Base-by-base conservation (phyloP, 1,140 invertebrate species). In the Wasmannia auropunctata region DNA sequence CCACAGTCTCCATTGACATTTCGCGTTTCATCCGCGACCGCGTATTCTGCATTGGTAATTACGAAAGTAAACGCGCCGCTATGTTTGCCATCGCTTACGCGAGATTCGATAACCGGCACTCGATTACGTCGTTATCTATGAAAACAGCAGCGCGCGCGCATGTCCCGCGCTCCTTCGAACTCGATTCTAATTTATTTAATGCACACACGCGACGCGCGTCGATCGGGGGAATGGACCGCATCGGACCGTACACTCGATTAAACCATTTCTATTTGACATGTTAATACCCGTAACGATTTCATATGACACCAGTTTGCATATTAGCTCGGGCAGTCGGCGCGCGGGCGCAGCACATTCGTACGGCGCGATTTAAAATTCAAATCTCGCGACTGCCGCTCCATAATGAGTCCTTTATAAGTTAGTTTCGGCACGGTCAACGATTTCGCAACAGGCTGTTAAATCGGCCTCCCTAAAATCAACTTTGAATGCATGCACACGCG, bases 21-120 rank as follows among this genome's bases (percentile, higher is more conserved):
- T 86, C 76, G 63, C 51, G 88, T 76, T 86, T 83, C 87, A 86
- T 74, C n/a, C 77, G 85, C 72, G 63, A 63, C 79, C 77, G 56
- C 67, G 56, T 56, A 74, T 81, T 81, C 86, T 85, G 77, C 86
- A 90, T 81, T 90, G 74, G 60, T 90, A 90, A 90, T 90, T 90
- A 90, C 75, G 62, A 90, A 90, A 90, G 86, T 90, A 90, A 90
- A 90, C 89, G 85, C 46, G 58, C 77, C 22, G 60, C 34, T 49
- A 22, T 90, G 75, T 90, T 90, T 90, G 81, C 74, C 85, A 83
- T 76, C 86, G 80, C 51, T 90, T 90, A 85, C 80, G 75, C 60
- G 69, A 28, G 88, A 72, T 87, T 86, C 88, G 72, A 90, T 89
- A 86, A 77, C 87, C 51, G 37, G 46, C 34, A 62, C 65, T 69